Percentiles rank a stretch among this genome's conserved stretches.
Evolutionary conservation across 2,888 invertebrate species (phyloP).

Genomic region (Anthophora plumipes): DNA sequence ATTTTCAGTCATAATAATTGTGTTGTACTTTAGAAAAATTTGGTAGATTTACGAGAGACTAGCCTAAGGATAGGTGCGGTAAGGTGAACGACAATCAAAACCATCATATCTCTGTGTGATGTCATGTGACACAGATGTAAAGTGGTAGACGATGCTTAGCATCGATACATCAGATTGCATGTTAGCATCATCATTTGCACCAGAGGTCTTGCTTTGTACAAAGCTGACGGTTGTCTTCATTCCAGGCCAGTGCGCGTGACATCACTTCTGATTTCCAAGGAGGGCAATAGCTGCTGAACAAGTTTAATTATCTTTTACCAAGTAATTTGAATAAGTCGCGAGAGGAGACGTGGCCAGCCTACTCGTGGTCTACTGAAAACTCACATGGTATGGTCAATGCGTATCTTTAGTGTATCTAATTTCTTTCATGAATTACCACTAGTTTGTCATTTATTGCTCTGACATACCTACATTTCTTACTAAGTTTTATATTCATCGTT

Average conservation of each 20-base stretch:
- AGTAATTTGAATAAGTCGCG: conserved; percentile 74
- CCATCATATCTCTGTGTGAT: conserved; percentile 83
- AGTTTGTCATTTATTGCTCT: conserved; percentile 78
- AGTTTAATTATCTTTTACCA: conserved; percentile 84
- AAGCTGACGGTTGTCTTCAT: conserved; percentile 77
- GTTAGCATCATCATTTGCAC: conserved; percentile 78
- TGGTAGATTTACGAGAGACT: conserved; percentile 76
- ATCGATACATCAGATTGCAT: conserved; percentile 81
- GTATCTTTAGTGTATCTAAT: conserved; percentile 72
- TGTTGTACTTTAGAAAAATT: conserved; percentile 11
- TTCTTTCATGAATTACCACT: conserved; percentile 72
- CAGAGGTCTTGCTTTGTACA: conserved; percentile 80
- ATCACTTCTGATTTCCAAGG: conserved; percentile 75
- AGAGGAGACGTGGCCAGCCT: conserved; percentile 82
- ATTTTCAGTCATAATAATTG: neutral
- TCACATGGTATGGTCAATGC: conserved; percentile 82
- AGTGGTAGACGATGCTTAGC: conserved; percentile 81
- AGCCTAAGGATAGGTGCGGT: conserved; percentile 75
- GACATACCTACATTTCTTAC: conserved; percentile 54
- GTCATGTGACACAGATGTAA: conserved; percentile 83
- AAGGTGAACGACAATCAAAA: conserved; percentile 82
- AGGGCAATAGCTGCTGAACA: conserved; percentile 83
- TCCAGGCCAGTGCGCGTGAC: conserved; percentile 72
- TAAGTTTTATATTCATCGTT: conserved; percentile 9
- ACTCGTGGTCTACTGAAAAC: conserved; percentile 84